phyloP scores from a whole-genome alignment of 2,797 vertebrate species.

The Sciurus carolinensis region DNA sequence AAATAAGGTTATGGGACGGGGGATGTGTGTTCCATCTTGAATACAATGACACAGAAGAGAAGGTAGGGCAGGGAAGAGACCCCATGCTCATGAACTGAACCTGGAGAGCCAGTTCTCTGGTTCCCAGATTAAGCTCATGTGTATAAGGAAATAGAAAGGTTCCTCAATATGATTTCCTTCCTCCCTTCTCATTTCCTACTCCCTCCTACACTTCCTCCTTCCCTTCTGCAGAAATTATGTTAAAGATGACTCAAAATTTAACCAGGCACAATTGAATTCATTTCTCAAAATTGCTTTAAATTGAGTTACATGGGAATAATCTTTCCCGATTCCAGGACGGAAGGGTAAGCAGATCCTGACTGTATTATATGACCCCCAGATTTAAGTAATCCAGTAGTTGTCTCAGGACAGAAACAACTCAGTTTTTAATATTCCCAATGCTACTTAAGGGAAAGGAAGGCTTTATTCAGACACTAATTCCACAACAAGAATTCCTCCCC shows the following conservation, averaged over 20 bases:
- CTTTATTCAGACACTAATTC: not conserved
- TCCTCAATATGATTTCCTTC: not conserved
- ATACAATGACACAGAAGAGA: not conserved
- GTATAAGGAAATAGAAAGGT: not conserved
- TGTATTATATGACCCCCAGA: not conserved
- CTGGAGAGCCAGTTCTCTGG: rapidly evolving
- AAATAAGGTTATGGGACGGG: not conserved
- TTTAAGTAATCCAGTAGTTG: not conserved
- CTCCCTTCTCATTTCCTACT: not conserved
- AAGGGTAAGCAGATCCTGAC: not conserved
- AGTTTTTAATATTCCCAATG: not conserved
- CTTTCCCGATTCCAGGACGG: not conserved
- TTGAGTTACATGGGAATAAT: not conserved
- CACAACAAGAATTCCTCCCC: not conserved
- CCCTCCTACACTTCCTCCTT: not conserved
- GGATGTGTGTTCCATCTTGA: not conserved
- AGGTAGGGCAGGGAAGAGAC: not conserved
- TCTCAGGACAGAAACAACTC: not conserved
- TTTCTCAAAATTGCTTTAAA: not conserved
- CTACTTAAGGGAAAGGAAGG: not conserved
- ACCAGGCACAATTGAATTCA: not conserved
- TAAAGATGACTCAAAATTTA: not conserved
- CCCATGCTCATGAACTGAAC: not conserved
- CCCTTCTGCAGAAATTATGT: not conserved
- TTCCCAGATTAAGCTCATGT: not conserved